Percentiles rank a stretch among this genome's conserved stretches.
Evolutionary conservation across 2,797 vertebrate species (phyloP).

Genomic region (Bradypus variegatus): DNA sequence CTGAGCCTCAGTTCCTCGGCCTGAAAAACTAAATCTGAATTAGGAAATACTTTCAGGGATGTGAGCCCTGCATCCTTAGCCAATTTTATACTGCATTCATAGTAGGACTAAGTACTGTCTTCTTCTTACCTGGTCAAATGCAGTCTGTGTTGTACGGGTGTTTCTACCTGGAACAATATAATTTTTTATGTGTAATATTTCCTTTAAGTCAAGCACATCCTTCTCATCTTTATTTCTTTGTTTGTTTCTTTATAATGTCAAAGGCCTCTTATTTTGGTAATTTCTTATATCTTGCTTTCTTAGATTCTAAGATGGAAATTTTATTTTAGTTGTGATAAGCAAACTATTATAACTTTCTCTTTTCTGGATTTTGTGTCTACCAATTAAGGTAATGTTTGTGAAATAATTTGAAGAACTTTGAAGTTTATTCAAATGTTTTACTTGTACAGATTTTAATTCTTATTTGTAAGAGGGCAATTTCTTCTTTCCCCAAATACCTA

Average conservation of each 20-base stretch:
- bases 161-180: not conserved
- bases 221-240: not conserved
- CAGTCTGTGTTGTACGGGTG: not conserved
- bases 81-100: too few species aligned
- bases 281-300: not conserved
- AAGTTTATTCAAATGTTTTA: not conserved
- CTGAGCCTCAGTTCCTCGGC: not conserved
- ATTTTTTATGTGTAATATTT: not conserved
- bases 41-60: not conserved
- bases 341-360: not conserved
- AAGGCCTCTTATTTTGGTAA: not conserved
- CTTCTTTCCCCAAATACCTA: not conserved
- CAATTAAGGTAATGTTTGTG: not conserved
- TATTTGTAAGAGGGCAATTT: not conserved
- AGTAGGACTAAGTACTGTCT: fast-evolving
- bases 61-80: not conserved
- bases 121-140: not conserved
- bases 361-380: not conserved
- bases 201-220: not conserved
- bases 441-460: constrained; percentile 4
- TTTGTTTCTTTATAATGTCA: not conserved
- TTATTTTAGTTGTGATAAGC: not conserved
- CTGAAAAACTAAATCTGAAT: not conserved
- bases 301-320: not conserved
- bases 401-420: not conserved